Evolutionary conservation across 2,113 vertebrate genomes (phyloP).

Genomic region (Coptodon bakossiorum): DNA sequence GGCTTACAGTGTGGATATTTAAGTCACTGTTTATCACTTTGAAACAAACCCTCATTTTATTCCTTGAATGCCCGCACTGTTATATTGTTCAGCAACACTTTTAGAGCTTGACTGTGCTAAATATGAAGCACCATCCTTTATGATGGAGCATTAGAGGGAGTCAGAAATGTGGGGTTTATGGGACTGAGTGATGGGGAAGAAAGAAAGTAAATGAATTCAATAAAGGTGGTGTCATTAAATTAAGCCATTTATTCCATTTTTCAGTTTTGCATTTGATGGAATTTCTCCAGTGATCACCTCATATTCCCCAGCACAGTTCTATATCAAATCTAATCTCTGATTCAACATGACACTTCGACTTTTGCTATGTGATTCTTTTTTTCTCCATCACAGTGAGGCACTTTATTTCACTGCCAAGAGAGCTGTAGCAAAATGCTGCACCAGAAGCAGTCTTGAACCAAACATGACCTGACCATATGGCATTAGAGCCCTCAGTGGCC

Average conservation of each 20-base stretch:
- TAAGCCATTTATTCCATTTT: background rate
- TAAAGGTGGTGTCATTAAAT: background rate
- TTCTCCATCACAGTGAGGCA: background rate
- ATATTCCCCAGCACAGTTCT: background rate
- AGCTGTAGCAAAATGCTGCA: conserved; percentile 8
- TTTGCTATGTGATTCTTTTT: background rate
- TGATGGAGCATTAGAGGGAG: background rate
- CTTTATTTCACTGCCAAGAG: conserved; percentile 20
- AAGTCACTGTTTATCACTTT: background rate
- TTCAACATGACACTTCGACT: conserved; percentile 4
- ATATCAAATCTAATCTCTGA: background rate
- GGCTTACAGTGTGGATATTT: background rate
- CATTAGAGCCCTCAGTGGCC: background rate
- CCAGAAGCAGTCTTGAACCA: conserved; percentile 2
- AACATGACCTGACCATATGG: conserved; percentile 42
- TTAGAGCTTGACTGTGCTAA: background rate
- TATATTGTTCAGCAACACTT: background rate
- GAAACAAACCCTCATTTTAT: background rate
- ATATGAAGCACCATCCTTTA: background rate
- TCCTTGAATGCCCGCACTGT: background rate
- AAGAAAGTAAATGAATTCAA: background rate
- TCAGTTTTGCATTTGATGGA: background rate
- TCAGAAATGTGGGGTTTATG: background rate
- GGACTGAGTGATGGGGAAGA: background rate
- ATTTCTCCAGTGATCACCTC: background rate